phyloP scores from a whole-genome alignment of 2,113 vertebrate genomes.

The Sinocyclocheilus anshuiensis region DNA sequence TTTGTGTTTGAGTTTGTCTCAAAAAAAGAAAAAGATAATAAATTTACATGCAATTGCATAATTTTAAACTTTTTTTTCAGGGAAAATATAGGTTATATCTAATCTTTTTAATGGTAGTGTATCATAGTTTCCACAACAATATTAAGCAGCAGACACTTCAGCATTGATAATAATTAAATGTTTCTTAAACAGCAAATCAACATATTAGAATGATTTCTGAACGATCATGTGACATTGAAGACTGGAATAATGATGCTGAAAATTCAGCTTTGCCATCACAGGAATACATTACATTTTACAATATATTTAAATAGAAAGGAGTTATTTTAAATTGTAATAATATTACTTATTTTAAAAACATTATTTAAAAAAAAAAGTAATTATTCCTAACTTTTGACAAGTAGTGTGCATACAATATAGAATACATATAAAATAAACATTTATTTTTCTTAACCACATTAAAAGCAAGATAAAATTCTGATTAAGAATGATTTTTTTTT shows the following conservation, averaged over 20 bases:
- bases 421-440: too few species aligned
- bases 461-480: background rate
- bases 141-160: background rate
- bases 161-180: background rate
- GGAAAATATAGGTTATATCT: background rate
- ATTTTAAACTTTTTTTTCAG: background rate
- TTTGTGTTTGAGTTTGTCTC: too few species aligned
- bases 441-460: background rate
- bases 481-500: background rate
- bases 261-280: too few species aligned
- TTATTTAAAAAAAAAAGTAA: too few species aligned
- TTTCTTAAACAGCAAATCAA: background rate
- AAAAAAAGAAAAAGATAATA: background rate
- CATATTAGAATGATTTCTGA: too few species aligned
- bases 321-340: background rate
- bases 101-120: background rate
- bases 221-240: too few species aligned
- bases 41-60: background rate
- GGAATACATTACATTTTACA: background rate
- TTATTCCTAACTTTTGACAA: too few species aligned
- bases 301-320: background rate
- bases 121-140: background rate
- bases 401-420: too few species aligned
- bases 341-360: background rate
- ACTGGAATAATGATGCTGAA: too few species aligned